A percentile compares a stretch with the other conserved stretches of the same genome.
Evolutionary conservation across 2,797 vertebrate species (phyloP).

Genomic region (Centroberyx gerrardi): DNA sequence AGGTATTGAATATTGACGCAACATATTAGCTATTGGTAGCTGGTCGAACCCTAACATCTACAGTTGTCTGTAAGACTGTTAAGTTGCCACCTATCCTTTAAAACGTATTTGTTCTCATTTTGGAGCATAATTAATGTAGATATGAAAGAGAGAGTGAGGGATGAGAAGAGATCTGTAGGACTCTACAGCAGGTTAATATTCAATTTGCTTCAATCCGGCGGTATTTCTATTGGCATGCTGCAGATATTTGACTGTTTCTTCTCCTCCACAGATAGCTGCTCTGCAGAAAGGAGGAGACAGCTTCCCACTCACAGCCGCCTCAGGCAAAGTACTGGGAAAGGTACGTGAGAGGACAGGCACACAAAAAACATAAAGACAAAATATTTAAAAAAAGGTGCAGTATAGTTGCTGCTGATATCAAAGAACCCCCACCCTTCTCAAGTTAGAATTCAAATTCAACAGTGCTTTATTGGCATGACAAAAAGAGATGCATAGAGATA

Average conservation of each 20-base stretch:
- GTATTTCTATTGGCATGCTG: slow-evolving; percentile 36
- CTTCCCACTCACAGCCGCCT: slow-evolving; percentile 87
- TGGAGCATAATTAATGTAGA: neutral
- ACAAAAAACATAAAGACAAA: slow-evolving; percentile 14
- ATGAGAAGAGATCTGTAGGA: neutral
- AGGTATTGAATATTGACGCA: no score
- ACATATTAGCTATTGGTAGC: no score
- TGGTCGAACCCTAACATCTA: no score
- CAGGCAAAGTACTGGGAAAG: slow-evolving; percentile 90
- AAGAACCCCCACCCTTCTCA: slow-evolving; percentile 9
- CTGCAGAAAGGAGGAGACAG: slow-evolving; percentile 88
- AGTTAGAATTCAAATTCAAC: slow-evolving; percentile 21
- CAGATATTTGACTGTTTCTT: slow-evolving; percentile 33
- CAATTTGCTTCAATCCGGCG: slow-evolving; percentile 12
- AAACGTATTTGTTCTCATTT: neutral
- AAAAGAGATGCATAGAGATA: no score
- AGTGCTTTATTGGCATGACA: neutral
- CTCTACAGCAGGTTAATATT: slow-evolving; percentile 35
- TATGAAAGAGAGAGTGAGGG: slow-evolving; percentile 20
- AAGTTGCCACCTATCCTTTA: no score
- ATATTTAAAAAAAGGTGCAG: slow-evolving; percentile 13
- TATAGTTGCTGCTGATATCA: slow-evolving; percentile 33
- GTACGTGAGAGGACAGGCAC: slow-evolving; percentile 78
- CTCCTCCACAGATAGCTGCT: slow-evolving; percentile 75
- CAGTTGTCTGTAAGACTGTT: no score